These are phyloP conservation scores for Ichneumon xanthorius DNA, from an alignment of 2,888 invertebrate genomes.

Conservation along the genomic window DNA sequence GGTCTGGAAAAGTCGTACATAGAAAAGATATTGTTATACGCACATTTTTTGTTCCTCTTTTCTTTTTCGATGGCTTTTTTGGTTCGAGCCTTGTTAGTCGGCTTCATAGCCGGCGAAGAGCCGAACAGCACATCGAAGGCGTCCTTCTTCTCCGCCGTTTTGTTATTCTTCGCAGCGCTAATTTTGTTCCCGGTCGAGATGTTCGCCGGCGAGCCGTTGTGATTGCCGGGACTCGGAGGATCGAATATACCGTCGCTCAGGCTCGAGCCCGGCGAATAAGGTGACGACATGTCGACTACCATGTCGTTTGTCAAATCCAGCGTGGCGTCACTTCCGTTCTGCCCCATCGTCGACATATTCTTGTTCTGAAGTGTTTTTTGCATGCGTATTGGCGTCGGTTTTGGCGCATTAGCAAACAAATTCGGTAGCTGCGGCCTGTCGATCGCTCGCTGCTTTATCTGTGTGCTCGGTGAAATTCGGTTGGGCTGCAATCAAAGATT, in stretches of 20 bases:
- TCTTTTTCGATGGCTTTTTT: constrained; percentile 84
- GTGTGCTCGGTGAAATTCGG: constrained; percentile 80
- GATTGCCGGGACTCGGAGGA: constrained; percentile 87
- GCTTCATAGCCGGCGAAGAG: constrained; percentile 84
- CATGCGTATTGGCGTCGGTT: constrained; percentile 73
- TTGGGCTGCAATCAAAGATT: constrained; percentile 74
- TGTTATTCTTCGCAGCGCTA: constrained; percentile 73
- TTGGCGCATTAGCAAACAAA: constrained; percentile 80
- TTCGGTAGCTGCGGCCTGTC: constrained; percentile 80
- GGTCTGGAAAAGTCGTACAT: not conserved
- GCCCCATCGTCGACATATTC: constrained; percentile 78
- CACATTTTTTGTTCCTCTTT: constrained; percentile 85
- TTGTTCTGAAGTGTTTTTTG: constrained; percentile 77
- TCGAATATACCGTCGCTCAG: constrained; percentile 95
- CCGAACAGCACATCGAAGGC: constrained; percentile 89
- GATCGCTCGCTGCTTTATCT: constrained; percentile 76
- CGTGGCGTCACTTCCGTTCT: constrained; percentile 83
- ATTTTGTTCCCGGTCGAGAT: constrained; percentile 68
- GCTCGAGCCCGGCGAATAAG: constrained; percentile 95
- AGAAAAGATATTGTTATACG: constrained; percentile 56
- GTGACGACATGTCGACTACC: constrained; percentile 91
- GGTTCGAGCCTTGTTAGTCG: constrained; percentile 82
- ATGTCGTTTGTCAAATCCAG: constrained; percentile 85
- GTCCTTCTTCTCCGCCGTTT: constrained; percentile 82
- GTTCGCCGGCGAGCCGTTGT: constrained; percentile 71